Evolutionary conservation across 2,113 vertebrate genomes (phyloP), one percentile per base, ranked within the genome.

Genomic region (Petroica traversi): DNA sequence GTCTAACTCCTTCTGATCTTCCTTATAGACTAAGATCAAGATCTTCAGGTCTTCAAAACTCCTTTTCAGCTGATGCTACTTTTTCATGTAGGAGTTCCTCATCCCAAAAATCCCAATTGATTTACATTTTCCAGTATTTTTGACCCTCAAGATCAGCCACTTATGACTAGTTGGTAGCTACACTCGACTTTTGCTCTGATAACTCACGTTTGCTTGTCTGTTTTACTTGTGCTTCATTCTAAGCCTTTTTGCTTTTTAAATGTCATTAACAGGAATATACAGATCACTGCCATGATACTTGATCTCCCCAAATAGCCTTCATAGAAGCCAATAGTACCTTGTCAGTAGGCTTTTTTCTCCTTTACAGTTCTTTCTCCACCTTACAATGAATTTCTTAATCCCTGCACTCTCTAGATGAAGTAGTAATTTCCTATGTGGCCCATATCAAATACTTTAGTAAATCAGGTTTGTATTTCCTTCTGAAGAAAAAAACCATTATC

Each of bases 301-400:
- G 28, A 57, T 61, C 34, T 92, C 11, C 11, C 5, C 31, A 78
- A 28, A 82, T 3, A 55, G 25, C 12, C 34, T 78, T 33, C 45
- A 33, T 9, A 76, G 81, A 89, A 82, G 9, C 9, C 45, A 81
- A 18, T 5, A 74, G 13, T 59, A 77, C 64, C 59, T 93, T 36
- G 15, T 75, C 10, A 41, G 14, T 33, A 75, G 78, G 20, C 17
- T 57, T 88, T 82, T 62, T 85, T 88, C 28, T 82, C 46, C 13
- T 61, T 16, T 79, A 29, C 15, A 41, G 7, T 64, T 75, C 66
- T 79, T 93, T 6, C 4, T 73, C 38, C 34, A 69, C 49, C 2
- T 81, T 31, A 79, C 78, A 85, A 85, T 93, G 66, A 49, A 85
- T 89, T 74, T 68, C 82, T 79, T 94, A 95, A 97, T 95, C 88